Evolutionary conservation across 2,888 invertebrate species (phyloP).

Genomic region (Nysson spinosus): DNA sequence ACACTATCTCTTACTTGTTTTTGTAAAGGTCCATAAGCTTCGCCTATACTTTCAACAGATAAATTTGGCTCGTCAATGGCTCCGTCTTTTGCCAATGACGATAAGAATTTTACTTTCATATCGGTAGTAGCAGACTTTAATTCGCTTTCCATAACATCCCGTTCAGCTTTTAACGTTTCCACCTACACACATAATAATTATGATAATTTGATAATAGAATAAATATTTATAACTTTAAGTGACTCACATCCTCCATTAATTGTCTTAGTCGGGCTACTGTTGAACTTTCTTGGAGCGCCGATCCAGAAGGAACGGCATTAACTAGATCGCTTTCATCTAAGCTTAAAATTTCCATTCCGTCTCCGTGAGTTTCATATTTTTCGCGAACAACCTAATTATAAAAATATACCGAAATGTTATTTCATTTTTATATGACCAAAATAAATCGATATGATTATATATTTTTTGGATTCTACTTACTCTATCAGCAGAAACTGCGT

Average conservation of each 20-base stretch:
- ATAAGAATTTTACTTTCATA: constrained; percentile 89
- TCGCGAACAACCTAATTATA: constrained; percentile 86
- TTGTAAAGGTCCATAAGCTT: constrained; percentile 87
- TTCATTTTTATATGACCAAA: not conserved
- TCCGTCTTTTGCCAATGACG: constrained; percentile 87
- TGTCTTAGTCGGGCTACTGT: constrained; percentile 84
- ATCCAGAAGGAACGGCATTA: constrained; percentile 84
- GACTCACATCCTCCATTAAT: constrained; percentile 86
- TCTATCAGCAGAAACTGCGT: constrained; percentile 86
- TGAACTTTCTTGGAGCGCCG: constrained; percentile 80
- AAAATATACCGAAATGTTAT: not conserved
- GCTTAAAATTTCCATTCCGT: constrained; percentile 90
- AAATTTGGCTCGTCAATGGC: constrained; percentile 87
- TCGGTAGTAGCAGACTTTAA: constrained; percentile 88
- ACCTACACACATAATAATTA: constrained; percentile 78
- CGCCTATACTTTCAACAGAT: constrained; percentile 85
- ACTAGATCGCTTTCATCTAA: constrained; percentile 84
- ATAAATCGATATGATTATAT: not conserved
- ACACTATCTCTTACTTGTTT: constrained; percentile 87
- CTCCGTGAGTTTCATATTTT: constrained; percentile 88
- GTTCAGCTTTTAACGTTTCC: constrained; percentile 91
- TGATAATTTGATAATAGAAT: not conserved
- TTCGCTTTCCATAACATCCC: constrained; percentile 93
- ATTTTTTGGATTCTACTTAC: constrained; percentile 63
- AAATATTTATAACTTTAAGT: constrained; percentile 6